Conservation (phyloP, 2,797 vertebrate genomes). For the Scarus forsteni region DNA sequence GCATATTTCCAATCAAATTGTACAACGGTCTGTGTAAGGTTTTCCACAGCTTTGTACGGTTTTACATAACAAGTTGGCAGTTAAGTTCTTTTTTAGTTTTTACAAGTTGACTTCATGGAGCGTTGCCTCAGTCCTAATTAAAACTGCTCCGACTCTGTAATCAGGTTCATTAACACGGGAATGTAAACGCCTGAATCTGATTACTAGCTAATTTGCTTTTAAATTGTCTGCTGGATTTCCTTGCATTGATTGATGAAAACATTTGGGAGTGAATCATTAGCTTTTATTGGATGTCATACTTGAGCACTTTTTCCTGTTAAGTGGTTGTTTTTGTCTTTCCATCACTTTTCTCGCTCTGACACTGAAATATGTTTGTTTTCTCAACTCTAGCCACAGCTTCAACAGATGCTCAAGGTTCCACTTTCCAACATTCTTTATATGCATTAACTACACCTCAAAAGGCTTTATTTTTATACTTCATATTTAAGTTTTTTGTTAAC, state of each 20-base stretch:
- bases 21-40: conserved; percentile 25
- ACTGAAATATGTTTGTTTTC: conserved; percentile 60
- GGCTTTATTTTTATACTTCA: neutral
- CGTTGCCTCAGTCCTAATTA: conserved; percentile 6
- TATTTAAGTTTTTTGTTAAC: neutral
- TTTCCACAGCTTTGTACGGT: conserved; percentile 55
- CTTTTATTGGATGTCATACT: neutral
- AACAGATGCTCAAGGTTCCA: conserved; percentile 76
- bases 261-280: conserved; percentile 25
- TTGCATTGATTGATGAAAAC: conserved; percentile 19
- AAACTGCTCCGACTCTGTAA: conserved; percentile 19
- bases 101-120: conserved; percentile 7
- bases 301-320: neutral
- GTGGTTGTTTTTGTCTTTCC: neutral
- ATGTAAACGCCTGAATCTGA: conserved; percentile 22
- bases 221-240: conserved; percentile 23
- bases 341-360: conserved; percentile 21
- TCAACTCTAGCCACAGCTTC: conserved; percentile 66
- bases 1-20: conserved; percentile 37
- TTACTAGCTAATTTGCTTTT: conserved; percentile 28
- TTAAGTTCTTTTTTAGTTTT: conserved; percentile 22
- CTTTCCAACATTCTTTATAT: conserved; percentile 52
- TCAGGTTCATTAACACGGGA: conserved; percentile 25
- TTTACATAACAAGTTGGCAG: conserved; percentile 35
- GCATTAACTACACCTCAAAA: conserved; percentile 9